A percentile compares a stretch with the other conserved stretches of the same genome.
Conservation (phyloP, 2,888 invertebrate species). For the Creontiades dilutus region DNA sequence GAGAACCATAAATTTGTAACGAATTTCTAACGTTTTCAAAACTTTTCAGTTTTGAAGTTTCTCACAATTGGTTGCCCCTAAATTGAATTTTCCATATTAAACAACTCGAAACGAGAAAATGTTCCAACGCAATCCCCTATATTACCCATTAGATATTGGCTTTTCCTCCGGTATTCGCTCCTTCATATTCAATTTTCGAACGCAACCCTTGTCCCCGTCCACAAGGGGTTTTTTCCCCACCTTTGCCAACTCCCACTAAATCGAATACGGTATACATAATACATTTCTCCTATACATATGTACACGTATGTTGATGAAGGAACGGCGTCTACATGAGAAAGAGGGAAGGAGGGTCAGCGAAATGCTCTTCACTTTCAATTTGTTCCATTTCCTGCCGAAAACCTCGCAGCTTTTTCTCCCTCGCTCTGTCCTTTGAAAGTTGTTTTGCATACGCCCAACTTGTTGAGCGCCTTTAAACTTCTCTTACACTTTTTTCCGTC, state of each 20-base stretch:
- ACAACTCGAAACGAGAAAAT: too few relatives aligned
- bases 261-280: slow-evolving; percentile 60
- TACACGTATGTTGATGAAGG: slow-evolving; percentile 50
- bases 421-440: not conserved
- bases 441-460: slow-evolving; percentile 23
- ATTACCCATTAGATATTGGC: not conserved
- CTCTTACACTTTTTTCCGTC: not conserved
- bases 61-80: too few relatives aligned
- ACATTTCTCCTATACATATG: slow-evolving; percentile 52
- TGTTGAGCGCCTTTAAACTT: slow-evolving; percentile 30
- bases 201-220: not conserved
- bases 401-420: not conserved
- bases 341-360: not conserved
- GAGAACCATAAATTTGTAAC: too few relatives aligned
- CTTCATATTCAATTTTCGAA: not conserved
- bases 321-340: not conserved
- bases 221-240: not conserved
- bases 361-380: not conserved
- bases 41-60: too few relatives aligned
- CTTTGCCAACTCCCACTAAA: not conserved
- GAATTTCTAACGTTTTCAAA: too few relatives aligned
- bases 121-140: too few relatives aligned
- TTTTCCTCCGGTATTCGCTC: not conserved
- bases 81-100: too few relatives aligned
- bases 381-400: slow-evolving; percentile 13